A percentile compares a stretch with the other conserved stretches of the same genome.
These are phyloP conservation scores for Drosophila suboccidentalis DNA, from an alignment of 2,888 invertebrate species.

Conservation along the genomic window DNA sequence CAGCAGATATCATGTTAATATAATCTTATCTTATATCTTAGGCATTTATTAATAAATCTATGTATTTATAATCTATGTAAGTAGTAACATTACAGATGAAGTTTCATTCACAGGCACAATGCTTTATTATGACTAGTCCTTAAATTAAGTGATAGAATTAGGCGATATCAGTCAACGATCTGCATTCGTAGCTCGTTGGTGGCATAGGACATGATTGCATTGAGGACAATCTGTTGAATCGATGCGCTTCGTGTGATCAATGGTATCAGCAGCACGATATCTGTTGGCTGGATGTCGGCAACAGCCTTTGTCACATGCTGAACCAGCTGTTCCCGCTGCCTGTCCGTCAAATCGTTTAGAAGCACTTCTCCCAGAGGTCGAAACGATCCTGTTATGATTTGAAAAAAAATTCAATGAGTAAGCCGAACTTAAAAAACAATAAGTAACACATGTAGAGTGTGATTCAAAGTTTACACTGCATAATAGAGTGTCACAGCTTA, in stretches of 20 bases:
- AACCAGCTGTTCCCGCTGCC: conserved; percentile 78
- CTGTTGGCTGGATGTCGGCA: conserved; percentile 78
- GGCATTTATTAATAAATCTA: conserved; percentile 33
- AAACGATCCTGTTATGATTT: conserved; percentile 72
- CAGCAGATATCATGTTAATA: neutral
- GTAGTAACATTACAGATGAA: neutral
- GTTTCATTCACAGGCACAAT: neutral
- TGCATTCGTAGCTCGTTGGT: conserved; percentile 83
- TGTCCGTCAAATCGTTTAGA: conserved; percentile 82
- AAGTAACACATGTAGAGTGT: no score
- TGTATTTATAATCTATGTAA: neutral
- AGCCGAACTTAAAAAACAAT: no score
- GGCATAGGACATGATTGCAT: conserved; percentile 78
- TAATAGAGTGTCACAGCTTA: no score
- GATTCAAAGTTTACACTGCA: no score
- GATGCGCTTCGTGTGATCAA: conserved; percentile 77
- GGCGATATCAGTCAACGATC: conserved; percentile 75
- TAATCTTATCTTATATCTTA: conserved; percentile 21
- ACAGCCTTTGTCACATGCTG: conserved; percentile 80
- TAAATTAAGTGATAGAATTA: neutral
- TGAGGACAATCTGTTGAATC: conserved; percentile 81
- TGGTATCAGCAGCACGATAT: conserved; percentile 81
- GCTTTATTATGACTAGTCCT: neutral
- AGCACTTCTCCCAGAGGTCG: conserved; percentile 84
- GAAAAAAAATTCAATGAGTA: neutral